Percentiles rank a stretch among this genome's conserved stretches.
These are phyloP conservation scores for Cherax destructor DNA, from an alignment of 1,140 invertebrate species.

Conservation along the genomic window DNA sequence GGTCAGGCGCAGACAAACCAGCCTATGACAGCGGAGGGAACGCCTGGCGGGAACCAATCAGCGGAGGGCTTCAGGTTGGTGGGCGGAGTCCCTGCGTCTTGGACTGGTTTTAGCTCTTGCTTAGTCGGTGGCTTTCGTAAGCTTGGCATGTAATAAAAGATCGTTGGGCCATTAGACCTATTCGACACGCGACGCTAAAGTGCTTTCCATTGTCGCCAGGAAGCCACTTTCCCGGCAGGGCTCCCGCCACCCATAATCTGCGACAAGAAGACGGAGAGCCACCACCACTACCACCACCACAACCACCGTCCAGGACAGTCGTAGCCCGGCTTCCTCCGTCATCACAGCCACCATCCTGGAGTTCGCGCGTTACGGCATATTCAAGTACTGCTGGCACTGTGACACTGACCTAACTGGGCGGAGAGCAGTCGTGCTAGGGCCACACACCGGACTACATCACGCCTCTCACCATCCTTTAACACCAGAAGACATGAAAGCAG, in stretches of 20 bases:
- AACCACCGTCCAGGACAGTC: not conserved
- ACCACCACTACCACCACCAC: not conserved
- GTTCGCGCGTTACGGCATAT: constrained; percentile 58
- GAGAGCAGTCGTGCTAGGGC: constrained; percentile 2
- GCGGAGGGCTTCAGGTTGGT: constrained; percentile 45
- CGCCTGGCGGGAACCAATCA: constrained; percentile 33
- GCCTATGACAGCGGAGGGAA: not conserved
- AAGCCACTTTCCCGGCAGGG: not conserved
- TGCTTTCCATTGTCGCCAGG: constrained; percentile 56
- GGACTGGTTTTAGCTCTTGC: not conserved
- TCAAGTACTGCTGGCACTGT: constrained; percentile 65
- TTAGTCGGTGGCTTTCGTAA: constrained; percentile 30
- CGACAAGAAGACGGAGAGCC: not conserved
- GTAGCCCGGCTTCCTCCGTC: not conserved
- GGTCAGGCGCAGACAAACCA: constrained; percentile 8
- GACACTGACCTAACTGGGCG: constrained; percentile 41
- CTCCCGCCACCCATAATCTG: constrained; percentile 1
- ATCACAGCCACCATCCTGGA: constrained; percentile 31
- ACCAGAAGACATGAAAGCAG: constrained; percentile 46
- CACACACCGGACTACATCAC: not conserved
- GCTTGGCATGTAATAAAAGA: constrained; percentile 38
- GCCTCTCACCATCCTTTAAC: not conserved
- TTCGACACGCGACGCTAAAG: constrained; percentile 25
- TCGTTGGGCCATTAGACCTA: constrained; percentile 14
- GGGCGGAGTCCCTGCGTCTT: constrained; percentile 53